Evolutionary conservation across 2,113 vertebrate species (phyloP), one percentile per base, ranked within the genome.

Genomic region (Rhodinocichla rosea): DNA sequence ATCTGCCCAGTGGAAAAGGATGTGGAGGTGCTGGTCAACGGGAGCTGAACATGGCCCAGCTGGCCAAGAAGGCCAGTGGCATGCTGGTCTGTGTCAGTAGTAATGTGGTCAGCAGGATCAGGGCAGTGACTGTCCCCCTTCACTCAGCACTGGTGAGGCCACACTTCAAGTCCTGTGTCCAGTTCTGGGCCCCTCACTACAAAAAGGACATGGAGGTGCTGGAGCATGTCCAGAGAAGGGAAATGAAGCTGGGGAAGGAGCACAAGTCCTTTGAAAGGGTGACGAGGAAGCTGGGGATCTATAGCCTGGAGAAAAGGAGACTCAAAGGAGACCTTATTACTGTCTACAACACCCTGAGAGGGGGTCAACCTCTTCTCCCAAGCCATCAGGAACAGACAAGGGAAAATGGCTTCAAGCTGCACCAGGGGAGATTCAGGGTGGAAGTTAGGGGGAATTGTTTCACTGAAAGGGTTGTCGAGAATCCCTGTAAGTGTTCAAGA

Each of bases 1-100:
- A 59, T 9, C 33, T 28, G 27, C n/a, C 19, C 28, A 39, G 37
- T 21, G 6, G 19, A 20, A 67, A 59, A 67, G 22, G 24, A 45
- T 1, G 0, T 74, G 33, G 28, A 19, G 4, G 3, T 57, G 44
- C 33, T 52, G 18, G 19, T 57, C 12, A 37, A 6, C 7, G 3
- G 37, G 22, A 28, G 4, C 35, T 39, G 37, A 44, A 44, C 18
- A 10, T 59, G 50, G 32, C 27, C 35, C 40, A 37, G 22, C 7
- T 64, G 57, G 75, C 50, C 42, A 32, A 42, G 67, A 50, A 42
- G 42, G 32, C 37, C 50, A 64, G 1, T 50, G 50, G 32, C 26
- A 19, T 33, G 35, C 50, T 56, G 42, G 11, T 16, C 44, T 73
- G 24, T 71, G 22, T 64, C 32, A 73, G 44, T 18, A 80, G 13